Evolutionary conservation across 2,888 invertebrate species (phyloP).

Genomic region (Beris chalybata): DNA sequence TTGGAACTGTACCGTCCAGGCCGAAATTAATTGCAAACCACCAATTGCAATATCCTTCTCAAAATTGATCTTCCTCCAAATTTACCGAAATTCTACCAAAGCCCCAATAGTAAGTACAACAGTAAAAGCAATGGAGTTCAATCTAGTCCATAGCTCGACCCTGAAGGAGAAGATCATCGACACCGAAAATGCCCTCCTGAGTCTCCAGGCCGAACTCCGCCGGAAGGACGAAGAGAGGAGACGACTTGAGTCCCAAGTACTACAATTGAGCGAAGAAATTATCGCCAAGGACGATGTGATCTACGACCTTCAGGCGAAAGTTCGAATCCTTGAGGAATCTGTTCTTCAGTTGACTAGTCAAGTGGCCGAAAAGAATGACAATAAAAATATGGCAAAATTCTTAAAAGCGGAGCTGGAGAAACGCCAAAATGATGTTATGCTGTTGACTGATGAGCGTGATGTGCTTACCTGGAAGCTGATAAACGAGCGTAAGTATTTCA

Average conservation of each 20-base stretch:
- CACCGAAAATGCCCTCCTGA: neutral
- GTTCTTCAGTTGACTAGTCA: neutral
- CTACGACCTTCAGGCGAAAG: conserved; percentile 1
- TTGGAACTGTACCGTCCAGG: too few species aligned
- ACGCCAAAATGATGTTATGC: conserved; percentile 10
- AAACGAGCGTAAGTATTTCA: conserved; percentile 1
- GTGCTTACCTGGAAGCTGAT: conserved; percentile 16
- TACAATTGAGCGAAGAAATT: conserved; percentile 9
- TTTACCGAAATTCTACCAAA: too few species aligned
- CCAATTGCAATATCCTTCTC: too few species aligned
- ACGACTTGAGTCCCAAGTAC: conserved; percentile 13
- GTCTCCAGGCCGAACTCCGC: neutral
- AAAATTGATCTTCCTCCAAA: too few species aligned
- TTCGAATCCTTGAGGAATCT: neutral
- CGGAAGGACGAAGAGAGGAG: conserved; percentile 1
- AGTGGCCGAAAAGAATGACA: neutral
- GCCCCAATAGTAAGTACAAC: neutral
- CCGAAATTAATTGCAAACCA: too few species aligned
- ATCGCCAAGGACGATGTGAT: conserved; percentile 2
- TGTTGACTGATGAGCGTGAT: conserved; percentile 7
- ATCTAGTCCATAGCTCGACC: conserved; percentile 14
- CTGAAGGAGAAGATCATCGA: neutral
- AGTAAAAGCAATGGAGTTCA: conserved; percentile 5
- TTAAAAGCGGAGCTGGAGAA: neutral
- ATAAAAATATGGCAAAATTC: neutral